Conservation (phyloP, 1,140 invertebrate species). For the Zaprionus nigranus region DNA sequence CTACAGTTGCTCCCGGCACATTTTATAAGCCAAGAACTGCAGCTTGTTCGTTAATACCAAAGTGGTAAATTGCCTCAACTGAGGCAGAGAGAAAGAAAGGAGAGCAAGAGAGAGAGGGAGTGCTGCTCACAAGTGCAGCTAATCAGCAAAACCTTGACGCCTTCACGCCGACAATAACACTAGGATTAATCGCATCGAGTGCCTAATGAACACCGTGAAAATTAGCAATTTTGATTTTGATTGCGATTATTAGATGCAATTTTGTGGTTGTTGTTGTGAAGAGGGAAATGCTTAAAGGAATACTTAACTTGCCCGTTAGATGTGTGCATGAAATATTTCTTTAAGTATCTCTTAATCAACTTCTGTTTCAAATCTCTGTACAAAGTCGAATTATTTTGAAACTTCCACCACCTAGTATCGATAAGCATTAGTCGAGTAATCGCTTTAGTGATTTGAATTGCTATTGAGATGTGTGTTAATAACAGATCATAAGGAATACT, state of each 20-base stretch:
- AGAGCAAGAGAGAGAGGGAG: neutral
- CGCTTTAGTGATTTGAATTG: too few relatives aligned
- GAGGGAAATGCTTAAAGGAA: too few relatives aligned
- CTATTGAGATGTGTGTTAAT: too few relatives aligned
- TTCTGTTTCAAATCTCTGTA: too few relatives aligned
- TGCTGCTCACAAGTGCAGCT: neutral
- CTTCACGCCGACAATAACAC: neutral
- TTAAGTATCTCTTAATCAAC: too few relatives aligned
- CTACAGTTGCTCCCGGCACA: slow-evolving; percentile 21
- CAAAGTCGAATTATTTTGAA: too few relatives aligned
- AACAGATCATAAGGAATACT: too few relatives aligned
- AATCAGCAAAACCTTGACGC: neutral
- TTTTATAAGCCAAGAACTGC: slow-evolving; percentile 28
- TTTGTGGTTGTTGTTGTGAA: too few relatives aligned
- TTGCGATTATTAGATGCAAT: neutral
- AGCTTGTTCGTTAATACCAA: slow-evolving; percentile 40
- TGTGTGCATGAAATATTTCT: too few relatives aligned
- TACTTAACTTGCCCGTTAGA: too few relatives aligned
- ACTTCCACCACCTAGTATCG: too few relatives aligned
- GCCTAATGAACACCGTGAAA: neutral
- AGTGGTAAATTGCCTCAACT: slow-evolving; percentile 38
- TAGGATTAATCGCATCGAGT: neutral
- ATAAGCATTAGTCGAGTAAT: too few relatives aligned
- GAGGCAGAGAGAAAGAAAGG: neutral
- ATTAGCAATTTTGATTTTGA: neutral